phyloP scores from a whole-genome alignment of 1,140 invertebrate genomes.

The Eubasilissa regina region DNA sequence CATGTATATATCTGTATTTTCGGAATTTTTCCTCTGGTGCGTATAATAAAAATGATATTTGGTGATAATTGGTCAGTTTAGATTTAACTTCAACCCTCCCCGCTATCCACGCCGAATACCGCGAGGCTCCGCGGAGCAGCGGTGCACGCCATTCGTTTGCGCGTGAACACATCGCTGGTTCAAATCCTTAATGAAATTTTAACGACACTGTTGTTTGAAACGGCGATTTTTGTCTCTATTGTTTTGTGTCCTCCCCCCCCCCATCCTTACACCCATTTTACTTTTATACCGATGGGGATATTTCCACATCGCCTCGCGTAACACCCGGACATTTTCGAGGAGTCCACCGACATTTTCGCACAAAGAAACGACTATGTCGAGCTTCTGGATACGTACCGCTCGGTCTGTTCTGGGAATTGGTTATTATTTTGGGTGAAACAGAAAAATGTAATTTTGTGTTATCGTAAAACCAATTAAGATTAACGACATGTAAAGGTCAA shows the following conservation, averaged over 20 bases:
- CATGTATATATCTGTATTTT: too few relatives aligned
- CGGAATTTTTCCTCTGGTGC: too few relatives aligned
- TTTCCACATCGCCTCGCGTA: neutral
- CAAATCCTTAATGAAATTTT: constrained; percentile 3
- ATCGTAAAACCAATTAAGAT: too few relatives aligned
- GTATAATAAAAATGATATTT: too few relatives aligned
- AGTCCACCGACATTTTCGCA: neutral
- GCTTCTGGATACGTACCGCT: neutral
- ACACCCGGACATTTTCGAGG: constrained; percentile 14
- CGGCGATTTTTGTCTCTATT: neutral
- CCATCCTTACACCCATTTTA: neutral
- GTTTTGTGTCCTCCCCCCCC: neutral
- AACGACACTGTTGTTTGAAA: constrained; percentile 17
- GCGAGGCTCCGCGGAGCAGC: neutral
- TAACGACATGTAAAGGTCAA: too few relatives aligned
- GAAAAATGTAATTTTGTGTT: too few relatives aligned
- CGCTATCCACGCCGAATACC: too few relatives aligned
- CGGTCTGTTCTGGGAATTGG: neutral
- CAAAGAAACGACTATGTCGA: neutral
- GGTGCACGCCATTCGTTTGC: neutral
- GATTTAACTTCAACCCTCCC: too few relatives aligned
- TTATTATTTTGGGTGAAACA: neutral
- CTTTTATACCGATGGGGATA: neutral
- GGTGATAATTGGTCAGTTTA: too few relatives aligned
- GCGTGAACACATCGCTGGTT: constrained; percentile 7